Evolutionary conservation across 2,888 invertebrate species (phyloP).

Genomic region (Criorhina ranunculi): DNA sequence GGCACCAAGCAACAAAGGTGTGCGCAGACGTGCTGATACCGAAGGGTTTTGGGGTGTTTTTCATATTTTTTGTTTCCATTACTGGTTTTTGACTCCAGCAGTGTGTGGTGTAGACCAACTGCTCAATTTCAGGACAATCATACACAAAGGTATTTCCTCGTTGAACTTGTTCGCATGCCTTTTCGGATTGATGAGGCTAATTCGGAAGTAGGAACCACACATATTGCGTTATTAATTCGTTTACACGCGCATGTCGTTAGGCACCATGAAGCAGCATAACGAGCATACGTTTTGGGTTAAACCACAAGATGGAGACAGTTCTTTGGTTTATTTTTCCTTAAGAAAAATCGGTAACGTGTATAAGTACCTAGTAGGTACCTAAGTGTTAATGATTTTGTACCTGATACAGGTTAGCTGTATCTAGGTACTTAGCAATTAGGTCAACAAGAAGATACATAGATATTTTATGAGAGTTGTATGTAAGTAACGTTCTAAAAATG

Average conservation of each 20-base stretch:
- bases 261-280: conserved; percentile 27
- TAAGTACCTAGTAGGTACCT: background rate
- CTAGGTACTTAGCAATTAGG: too few relatives aligned
- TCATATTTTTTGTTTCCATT: conserved; percentile 8
- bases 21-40: conserved; percentile 48
- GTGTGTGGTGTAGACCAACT: conserved; percentile 15
- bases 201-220: conserved; percentile 71
- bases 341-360: background rate
- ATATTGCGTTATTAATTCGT: conserved; percentile 64
- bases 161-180: conserved; percentile 64
- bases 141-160: conserved; percentile 18
- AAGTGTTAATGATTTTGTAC: background rate
- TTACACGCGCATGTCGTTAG: conserved; percentile 65
- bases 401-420: background rate
- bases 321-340: background rate
- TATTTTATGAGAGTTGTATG: too few relatives aligned
- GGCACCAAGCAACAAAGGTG: conserved; percentile 68
- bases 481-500: too few relatives aligned
- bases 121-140: conserved; percentile 18
- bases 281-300: conserved; percentile 3
- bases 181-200: conserved; percentile 54
- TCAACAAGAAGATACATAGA: too few relatives aligned
- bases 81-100: conserved; percentile 30
- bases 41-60: conserved; percentile 43
- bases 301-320: conserved; percentile 49